Conservation (phyloP, 2,888 invertebrate species). For the Oeneis ivallda region DNA sequence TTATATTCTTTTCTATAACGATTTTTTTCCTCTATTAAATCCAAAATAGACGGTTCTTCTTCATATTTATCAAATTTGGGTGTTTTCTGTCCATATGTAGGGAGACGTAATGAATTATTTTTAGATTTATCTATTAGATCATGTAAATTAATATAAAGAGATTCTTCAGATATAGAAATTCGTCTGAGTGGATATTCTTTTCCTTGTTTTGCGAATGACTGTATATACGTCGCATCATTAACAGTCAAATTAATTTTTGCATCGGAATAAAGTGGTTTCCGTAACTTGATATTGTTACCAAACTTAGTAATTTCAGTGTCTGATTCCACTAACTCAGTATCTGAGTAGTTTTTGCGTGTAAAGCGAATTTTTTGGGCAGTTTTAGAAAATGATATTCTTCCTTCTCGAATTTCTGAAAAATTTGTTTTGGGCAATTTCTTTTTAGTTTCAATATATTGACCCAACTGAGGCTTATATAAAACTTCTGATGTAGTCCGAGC, state of each 20-base stretch:
- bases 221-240: not conserved
- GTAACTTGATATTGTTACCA: not conserved
- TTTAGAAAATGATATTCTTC: slow-evolving; percentile 1
- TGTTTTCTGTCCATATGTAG: not conserved
- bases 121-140: not conserved
- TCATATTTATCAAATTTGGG: not conserved
- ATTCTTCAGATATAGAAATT: slow-evolving; percentile 8
- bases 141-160: not conserved
- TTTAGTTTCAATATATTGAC: not conserved
- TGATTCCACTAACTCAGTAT: not conserved
- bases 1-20: not conserved
- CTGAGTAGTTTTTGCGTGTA: not conserved
- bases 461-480: not conserved
- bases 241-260: not conserved
- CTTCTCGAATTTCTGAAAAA: not conserved
- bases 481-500: slow-evolving; percentile 1
- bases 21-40: slow-evolving; percentile 2
- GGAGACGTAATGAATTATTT: not conserved
- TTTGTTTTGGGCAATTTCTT: not conserved
- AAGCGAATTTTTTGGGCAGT: not conserved
- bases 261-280: not conserved
- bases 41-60: slow-evolving; percentile 6
- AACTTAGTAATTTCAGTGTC: not conserved
- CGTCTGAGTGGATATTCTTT: slow-evolving; percentile 1
- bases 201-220: not conserved